A percentile compares a stretch with the other conserved stretches of the same genome.
Evolutionary conservation across 2,797 vertebrate species (phyloP).

Genomic region (Cirrhinus mrigala): DNA sequence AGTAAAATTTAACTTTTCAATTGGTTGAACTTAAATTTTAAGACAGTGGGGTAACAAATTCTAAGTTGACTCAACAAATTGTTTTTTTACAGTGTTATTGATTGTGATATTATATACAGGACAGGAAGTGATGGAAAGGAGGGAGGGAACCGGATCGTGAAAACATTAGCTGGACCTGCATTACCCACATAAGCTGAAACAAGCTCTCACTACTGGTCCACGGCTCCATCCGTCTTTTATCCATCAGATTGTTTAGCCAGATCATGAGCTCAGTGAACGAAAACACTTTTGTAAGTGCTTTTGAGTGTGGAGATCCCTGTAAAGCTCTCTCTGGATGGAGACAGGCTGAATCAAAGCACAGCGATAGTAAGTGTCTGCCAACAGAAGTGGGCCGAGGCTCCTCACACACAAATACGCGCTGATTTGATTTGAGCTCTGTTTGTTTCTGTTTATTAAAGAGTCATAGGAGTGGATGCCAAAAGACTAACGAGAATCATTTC

Average conservation of each 20-base stretch:
- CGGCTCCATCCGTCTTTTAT: slow-evolving; percentile 26
- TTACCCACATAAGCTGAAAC: neutral
- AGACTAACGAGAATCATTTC: slow-evolving; percentile 59
- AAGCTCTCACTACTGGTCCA: neutral
- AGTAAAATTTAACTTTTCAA: no score
- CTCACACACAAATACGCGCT: slow-evolving; percentile 45
- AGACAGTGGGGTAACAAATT: no score
- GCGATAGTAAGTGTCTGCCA: slow-evolving; percentile 42
- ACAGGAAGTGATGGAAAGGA: neutral
- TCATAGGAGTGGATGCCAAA: slow-evolving; percentile 57
- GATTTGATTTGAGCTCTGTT: slow-evolving; percentile 54
- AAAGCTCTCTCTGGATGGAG: slow-evolving; percentile 46
- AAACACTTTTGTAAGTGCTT: slow-evolving; percentile 37
- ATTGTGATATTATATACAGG: neutral
- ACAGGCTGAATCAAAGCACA: slow-evolving; percentile 44
- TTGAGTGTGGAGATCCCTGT: slow-evolving; percentile 13
- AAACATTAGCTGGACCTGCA: neutral
- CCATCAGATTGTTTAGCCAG: slow-evolving; percentile 29
- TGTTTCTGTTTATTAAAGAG: slow-evolving; percentile 62
- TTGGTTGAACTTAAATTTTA: no score
- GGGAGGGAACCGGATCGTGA: neutral
- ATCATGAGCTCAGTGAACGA: slow-evolving; percentile 35
- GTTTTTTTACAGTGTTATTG: neutral
- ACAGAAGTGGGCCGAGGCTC: slow-evolving; percentile 47
- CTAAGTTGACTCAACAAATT: no score